Evolutionary conservation across 2,113 vertebrate species (phyloP), one percentile per base, ranked within the genome.

Genomic region (Eclectus roratus): DNA sequence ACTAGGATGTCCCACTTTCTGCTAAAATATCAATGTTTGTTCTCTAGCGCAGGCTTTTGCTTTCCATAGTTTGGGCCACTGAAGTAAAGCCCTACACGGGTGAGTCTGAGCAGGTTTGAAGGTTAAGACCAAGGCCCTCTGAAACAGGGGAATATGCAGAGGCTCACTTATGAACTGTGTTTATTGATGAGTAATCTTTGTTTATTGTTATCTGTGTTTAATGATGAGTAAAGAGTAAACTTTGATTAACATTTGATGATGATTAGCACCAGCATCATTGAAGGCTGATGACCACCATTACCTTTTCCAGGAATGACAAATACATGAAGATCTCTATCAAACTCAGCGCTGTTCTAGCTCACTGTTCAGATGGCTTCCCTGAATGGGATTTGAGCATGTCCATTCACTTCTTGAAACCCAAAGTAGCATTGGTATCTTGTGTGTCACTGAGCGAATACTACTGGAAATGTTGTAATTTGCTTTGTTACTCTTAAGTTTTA

Each of bases 1-100:
- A 13, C 31, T 13, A 35, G 44, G 24, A 24, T 69, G 11, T 72
- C 16, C 6, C 41, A 7, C 28, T 72, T 71, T 49, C 25, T 85
- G 43, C 43, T 55, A 1, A 53, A 63, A n/a, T 33, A 10, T 8
- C 8, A 1, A 16, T 63, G 39, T 7, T 73, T 6, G 43, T 89
- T 53, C 20, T 47, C 18, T n/a, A 27, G 15, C 1, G 1, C 1
- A 0, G 20, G 25, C 24, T 47, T 87, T 37, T 63, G 24, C 25
- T 17, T 3, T 56, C 41, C 17, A 1, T 25, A 2, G 11, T 60
- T 85, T n/a, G 31, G 65, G 24, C 60, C 12, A 2, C 55, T 23
- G 47, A 25, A 17, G 21, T 5, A 29, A 21, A 15, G 6, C 21
- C 21, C 27, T 4, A 9, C 0, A 0, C 17, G n/a, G 50, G 17